Base-by-base conservation (phyloP, 1,140 invertebrate genomes). In the Drosophila tsacasi region DNA sequence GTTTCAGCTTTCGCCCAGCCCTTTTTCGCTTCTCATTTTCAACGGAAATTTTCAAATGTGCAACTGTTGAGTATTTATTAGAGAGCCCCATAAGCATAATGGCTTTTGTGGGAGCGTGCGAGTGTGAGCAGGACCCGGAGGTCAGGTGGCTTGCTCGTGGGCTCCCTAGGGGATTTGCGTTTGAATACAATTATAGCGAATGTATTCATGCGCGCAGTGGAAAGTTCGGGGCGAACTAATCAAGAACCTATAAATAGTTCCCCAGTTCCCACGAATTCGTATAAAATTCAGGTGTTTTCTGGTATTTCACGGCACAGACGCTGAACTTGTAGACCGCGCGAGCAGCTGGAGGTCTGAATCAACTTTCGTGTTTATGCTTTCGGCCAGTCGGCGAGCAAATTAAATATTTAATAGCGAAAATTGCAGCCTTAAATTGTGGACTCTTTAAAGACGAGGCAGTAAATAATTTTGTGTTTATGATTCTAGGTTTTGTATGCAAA, bases 61-160 rank as follows among this genome's bases (percentile, higher is more conserved):
- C 83, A 89, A 84, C 83, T 87, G 84, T 84, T 89, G 83, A 78
- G 84, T 89, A 84, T 84, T 78, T 89, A 81, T 83, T 83, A 67
- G 69, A 62, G 63, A 40, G 69, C 49, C 12, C 37, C 71, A 60
- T 46, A 55, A 79, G 60, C 42, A 61, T 54, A 58, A 64, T 76
- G 27, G 66, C 30, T 15, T 25, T 25, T 57, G 35, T 46, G 35
- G 21, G 35, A 44, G 25, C 37, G 32, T 27, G 23, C 52, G 21
- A 27, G 52, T 37, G 49, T 27, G 52, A 8, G 25, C 46, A 13
- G 32, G 30, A 25, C 23, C 47, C 25, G 30, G 39, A 46, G 58
- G 64, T 63, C 64, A 35, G 63, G 55, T 42, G 46, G 42, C 54
- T 58, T 46, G n/a, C 65, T 72, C 58, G 64, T 73, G 72, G 60